A percentile compares a stretch with the other conserved stretches of the same genome.
Evolutionary conservation across 2,797 vertebrate species (phyloP).

Genomic region (Crocidura indochinensis): DNA sequence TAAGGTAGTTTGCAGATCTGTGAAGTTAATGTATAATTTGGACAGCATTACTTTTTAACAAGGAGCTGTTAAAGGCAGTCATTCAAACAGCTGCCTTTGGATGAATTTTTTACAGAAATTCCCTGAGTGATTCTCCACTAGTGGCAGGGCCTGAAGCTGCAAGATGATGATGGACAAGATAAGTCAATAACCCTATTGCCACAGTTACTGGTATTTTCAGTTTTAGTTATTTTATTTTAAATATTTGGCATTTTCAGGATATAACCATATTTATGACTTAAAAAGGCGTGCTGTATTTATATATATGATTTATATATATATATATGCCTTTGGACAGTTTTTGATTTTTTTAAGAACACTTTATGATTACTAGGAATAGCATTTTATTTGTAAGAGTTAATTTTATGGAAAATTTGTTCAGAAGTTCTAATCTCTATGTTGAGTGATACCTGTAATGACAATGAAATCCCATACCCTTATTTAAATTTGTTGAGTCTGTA

Average conservation of each 20-base stretch:
- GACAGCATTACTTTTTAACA: slow-evolving; percentile 61
- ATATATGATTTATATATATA: slow-evolving; percentile 66
- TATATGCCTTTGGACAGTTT: slow-evolving; percentile 65
- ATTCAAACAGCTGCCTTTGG: slow-evolving; percentile 84
- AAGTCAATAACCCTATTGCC: slow-evolving; percentile 82
- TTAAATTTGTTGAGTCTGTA: slow-evolving; percentile 79
- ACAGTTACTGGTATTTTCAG: slow-evolving; percentile 84
- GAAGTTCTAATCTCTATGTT: slow-evolving; percentile 83
- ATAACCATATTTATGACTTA: slow-evolving; percentile 73
- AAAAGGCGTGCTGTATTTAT: slow-evolving; percentile 78
- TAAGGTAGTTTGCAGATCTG: slow-evolving; percentile 58
- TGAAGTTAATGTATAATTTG: slow-evolving; percentile 53
- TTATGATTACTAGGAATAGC: slow-evolving; percentile 72
- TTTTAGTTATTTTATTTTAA: slow-evolving; percentile 82
- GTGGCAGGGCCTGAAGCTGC: slow-evolving; percentile 85
- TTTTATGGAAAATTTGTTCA: slow-evolving; percentile 77
- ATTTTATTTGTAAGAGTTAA: slow-evolving; percentile 79
- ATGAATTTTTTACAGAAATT: slow-evolving; percentile 85
- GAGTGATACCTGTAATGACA: slow-evolving; percentile 86
- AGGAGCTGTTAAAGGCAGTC: slow-evolving; percentile 81
- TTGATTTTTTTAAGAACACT: slow-evolving; percentile 61
- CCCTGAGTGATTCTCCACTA: slow-evolving; percentile 85
- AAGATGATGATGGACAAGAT: slow-evolving; percentile 85
- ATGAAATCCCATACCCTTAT: slow-evolving; percentile 71
- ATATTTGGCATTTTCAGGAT: slow-evolving; percentile 74